Evolutionary conservation across 2,797 vertebrate species (phyloP).

Genomic region (Chromobotia macracanthus): DNA sequence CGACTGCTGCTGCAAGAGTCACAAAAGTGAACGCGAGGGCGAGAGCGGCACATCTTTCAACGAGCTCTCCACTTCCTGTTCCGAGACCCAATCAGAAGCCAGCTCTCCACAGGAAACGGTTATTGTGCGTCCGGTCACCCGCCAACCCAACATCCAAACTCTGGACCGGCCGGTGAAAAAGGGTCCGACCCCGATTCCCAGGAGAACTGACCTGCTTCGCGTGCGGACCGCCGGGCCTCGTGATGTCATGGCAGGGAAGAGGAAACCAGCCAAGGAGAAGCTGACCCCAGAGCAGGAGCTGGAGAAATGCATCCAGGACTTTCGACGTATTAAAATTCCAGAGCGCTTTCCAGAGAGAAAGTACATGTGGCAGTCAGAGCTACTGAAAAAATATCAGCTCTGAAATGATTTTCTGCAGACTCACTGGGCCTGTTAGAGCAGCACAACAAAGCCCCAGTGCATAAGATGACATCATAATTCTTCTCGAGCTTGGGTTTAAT

Average conservation of each 20-base stretch:
- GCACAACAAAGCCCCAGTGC: slow-evolving; percentile 45
- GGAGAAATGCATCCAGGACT: slow-evolving; percentile 98
- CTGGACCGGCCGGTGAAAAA: slow-evolving; percentile 90
- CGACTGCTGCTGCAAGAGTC: slow-evolving; percentile 96
- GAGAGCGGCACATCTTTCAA: slow-evolving; percentile 97
- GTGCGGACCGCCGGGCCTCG: slow-evolving; percentile 89
- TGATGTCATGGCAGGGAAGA: slow-evolving; percentile 87
- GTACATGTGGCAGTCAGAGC: slow-evolving; percentile 95
- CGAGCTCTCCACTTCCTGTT: slow-evolving; percentile 97
- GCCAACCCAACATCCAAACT: slow-evolving; percentile 90
- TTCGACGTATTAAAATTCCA: slow-evolving; percentile 95
- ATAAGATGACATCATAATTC: slow-evolving; percentile 50
- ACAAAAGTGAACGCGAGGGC: slow-evolving; percentile 91
- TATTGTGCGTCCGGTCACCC: slow-evolving; percentile 87
- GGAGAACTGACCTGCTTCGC: slow-evolving; percentile 93
- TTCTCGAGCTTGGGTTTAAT: slow-evolving; percentile 47
- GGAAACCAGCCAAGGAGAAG: slow-evolving; percentile 93
- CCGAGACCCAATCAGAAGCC: slow-evolving; percentile 95
- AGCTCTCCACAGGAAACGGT: slow-evolving; percentile 96
- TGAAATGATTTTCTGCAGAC: slow-evolving; percentile 67
- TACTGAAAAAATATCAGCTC: slow-evolving; percentile 92
- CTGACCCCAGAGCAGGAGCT: slow-evolving; percentile 95
- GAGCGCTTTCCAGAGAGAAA: slow-evolving; percentile 94
- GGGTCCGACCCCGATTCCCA: slow-evolving; percentile 83
- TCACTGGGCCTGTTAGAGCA: slow-evolving; percentile 21